Evolutionary conservation across 2,113 vertebrate genomes (phyloP).

Genomic region (Zosterops japonicus): DNA sequence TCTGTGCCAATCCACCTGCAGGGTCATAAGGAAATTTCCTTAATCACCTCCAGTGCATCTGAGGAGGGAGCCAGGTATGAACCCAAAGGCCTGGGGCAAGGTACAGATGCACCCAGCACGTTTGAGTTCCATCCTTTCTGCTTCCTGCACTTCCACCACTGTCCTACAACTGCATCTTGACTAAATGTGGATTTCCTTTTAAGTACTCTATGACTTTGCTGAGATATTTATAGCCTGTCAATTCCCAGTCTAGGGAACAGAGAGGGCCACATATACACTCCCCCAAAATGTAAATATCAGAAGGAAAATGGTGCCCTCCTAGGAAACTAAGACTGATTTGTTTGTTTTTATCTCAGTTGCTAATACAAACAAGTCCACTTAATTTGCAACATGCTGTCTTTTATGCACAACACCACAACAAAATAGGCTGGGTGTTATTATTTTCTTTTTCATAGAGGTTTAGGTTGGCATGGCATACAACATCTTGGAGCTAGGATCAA

Average conservation of each 20-base stretch:
- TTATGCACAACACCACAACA: background rate
- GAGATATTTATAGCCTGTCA: background rate
- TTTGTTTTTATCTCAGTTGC: background rate
- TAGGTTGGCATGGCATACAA: background rate
- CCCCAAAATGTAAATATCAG: background rate
- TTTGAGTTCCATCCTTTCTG: background rate
- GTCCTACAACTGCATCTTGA: background rate
- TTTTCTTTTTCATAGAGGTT: background rate
- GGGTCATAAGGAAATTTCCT: background rate
- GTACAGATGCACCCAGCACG: accelerated
- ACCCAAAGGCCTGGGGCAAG: background rate
- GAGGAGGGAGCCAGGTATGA: background rate
- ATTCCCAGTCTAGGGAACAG: background rate
- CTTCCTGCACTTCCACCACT: background rate
- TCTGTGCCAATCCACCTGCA: background rate
- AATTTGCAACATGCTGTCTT: background rate
- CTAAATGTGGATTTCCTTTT: accelerated
- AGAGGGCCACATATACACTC: background rate
- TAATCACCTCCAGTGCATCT: background rate
- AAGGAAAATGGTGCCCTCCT: background rate
- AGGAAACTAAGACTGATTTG: background rate
- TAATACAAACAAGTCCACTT: background rate
- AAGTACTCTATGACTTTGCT: background rate
- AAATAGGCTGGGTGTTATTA: background rate
- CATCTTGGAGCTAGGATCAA: background rate